Base-by-base conservation (phyloP, 1,140 invertebrate species). In the Macrotrachela quadricornifera region DNA sequence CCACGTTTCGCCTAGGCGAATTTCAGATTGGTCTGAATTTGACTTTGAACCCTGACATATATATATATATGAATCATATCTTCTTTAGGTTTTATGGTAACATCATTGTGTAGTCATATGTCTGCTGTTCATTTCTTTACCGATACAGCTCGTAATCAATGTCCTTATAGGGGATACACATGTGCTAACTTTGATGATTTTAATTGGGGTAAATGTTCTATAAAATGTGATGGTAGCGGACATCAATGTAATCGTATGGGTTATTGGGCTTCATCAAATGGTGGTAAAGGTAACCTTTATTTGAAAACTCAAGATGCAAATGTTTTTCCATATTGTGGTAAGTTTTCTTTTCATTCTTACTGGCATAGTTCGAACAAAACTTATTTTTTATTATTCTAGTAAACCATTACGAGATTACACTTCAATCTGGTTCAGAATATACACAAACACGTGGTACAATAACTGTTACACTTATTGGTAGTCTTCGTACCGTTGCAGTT, bases 401-500 rank as follows among this genome's bases (percentile, higher is more conserved):
- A 30, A 44, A 53, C 40, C 46, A 53, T 21, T 47, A 40, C 30
- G 13, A 30, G 18, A 17, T 46, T 36, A 36, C 16, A 42, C 21
- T 53, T 8, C 39, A 43, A 47, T 53, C 51, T 36, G 18, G 17
- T 10, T 40, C 38, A 12, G 40, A 38, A n/a, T 37, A 10, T 13
- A 30, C 41, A 3, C 51, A 53, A 53, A 44, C 51, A 36, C 46
- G 51, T 21, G 51, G 51, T n/a, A 53, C 39, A 53, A 36, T 53
- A 15, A 47, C 51, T 9, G 17, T 47, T 14, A 46, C 39, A 42
- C 38, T 53, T 16, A 38, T 46, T 13, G 46, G 44, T 21, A 36
- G 16, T 13, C 21, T 30, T 30, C 21, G 8, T 4, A 30, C 21
- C 2, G 21, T 30, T 30, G 6, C 45, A 12, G 45, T 47, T 12